Evolutionary conservation across 2,113 vertebrate species (phyloP).

Genomic region (Tapirus terrestris): DNA sequence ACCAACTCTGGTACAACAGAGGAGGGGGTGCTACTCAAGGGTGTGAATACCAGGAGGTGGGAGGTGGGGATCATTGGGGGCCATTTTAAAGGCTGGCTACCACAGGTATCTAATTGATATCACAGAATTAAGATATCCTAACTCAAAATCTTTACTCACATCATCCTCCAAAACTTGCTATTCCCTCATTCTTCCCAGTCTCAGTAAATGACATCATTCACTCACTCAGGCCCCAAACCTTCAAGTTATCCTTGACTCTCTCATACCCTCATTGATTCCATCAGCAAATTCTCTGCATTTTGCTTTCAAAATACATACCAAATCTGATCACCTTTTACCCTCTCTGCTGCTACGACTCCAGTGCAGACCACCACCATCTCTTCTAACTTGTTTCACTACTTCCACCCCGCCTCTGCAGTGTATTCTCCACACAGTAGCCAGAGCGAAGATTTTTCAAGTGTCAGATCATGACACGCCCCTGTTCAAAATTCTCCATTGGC

Average conservation of each 20-base stretch:
- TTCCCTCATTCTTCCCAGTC: neutral
- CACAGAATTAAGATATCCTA: neutral
- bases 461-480: neutral
- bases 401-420: neutral
- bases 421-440: neutral
- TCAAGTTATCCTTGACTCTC: neutral
- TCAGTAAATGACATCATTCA: neutral
- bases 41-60: neutral
- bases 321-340: neutral
- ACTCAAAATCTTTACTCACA: neutral
- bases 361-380: no score
- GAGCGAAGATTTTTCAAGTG: no score
- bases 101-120: neutral
- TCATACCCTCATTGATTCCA: neutral
- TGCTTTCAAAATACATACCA: neutral
- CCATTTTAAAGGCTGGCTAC: neutral
- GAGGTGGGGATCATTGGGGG: no score
- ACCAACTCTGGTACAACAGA: neutral
- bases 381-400: neutral
- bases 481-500: neutral
- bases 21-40: no score
- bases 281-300: neutral
- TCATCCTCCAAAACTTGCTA: neutral
- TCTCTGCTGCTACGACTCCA: no score
- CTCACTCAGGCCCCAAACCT: neutral